Percentiles rank a stretch among this genome's conserved stretches.
These are phyloP conservation scores for Nomada ferruginata DNA, from an alignment of 2,888 invertebrate genomes.

Conservation along the genomic window DNA sequence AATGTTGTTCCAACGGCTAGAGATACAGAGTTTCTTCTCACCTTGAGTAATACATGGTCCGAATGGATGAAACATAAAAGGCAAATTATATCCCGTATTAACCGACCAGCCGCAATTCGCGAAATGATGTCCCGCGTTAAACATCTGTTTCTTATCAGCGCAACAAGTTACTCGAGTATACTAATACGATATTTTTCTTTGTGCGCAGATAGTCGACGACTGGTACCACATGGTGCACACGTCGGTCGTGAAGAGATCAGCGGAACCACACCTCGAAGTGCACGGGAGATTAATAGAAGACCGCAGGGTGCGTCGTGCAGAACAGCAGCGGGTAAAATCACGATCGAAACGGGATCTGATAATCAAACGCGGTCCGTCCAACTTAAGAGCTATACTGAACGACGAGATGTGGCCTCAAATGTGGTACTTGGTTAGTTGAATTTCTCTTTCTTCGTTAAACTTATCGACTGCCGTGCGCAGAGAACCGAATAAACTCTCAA, in stretches of 20 bases:
- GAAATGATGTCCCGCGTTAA: background rate
- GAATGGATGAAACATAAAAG: background rate
- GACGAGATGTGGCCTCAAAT: slow-evolving; percentile 97
- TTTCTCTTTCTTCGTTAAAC: background rate
- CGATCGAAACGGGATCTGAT: slow-evolving; percentile 93
- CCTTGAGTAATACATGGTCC: background rate
- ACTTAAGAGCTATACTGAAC: slow-evolving; percentile 86
- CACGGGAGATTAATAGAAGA: slow-evolving; percentile 90
- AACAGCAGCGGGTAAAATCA: slow-evolving; percentile 92
- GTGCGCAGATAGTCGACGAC: slow-evolving; percentile 93
- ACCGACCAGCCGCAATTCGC: background rate
- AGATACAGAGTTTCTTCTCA: background rate
- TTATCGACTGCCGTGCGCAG: background rate
- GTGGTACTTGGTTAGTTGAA: slow-evolving; percentile 96
- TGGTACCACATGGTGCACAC: slow-evolving; percentile 94
- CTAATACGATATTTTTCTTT: slow-evolving; percentile 51
- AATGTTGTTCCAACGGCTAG: slow-evolving; percentile 24
- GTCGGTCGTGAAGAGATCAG: slow-evolving; percentile 91
- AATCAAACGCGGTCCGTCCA: slow-evolving; percentile 76
- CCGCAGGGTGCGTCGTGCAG: slow-evolving; percentile 91
- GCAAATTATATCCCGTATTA: slow-evolving; percentile 1
- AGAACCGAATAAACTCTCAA: background rate
- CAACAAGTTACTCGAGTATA: background rate
- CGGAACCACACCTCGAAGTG: slow-evolving; percentile 89
- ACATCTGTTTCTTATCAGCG: background rate